These are phyloP conservation scores for Chloropsis cyanopogon DNA, from an alignment of 2,113 vertebrate genomes.

Conservation along the genomic window DNA sequence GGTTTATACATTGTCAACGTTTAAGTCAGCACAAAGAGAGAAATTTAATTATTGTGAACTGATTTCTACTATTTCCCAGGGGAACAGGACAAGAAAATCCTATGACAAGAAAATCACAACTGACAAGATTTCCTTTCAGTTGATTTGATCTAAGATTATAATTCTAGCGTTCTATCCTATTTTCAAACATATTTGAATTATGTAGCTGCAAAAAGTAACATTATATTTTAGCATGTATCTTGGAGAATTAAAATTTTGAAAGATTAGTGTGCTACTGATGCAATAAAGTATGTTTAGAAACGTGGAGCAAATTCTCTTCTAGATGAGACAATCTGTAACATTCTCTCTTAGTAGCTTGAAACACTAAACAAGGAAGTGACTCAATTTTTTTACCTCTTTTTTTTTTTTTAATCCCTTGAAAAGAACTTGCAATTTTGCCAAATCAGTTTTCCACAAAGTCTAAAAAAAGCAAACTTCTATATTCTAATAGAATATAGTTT, in stretches of 20 bases:
- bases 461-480: background rate
- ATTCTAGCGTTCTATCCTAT: background rate
- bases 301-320: background rate
- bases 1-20: background rate
- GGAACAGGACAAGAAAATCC: background rate
- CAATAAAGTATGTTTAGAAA: background rate
- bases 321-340: background rate
- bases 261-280: background rate
- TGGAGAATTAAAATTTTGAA: background rate
- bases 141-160: background rate
- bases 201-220: background rate
- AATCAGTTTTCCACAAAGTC: background rate
- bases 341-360: background rate
- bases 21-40: background rate
- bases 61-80: background rate
- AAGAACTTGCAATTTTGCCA: background rate
- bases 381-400: accelerated
- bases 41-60: background rate
- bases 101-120: background rate
- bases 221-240: background rate
- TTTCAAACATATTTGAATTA: background rate
- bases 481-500: background rate
- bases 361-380: background rate
- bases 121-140: background rate
- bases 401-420: background rate